phyloP scores from a whole-genome alignment of 2,797 vertebrate species.

The Nasua narica region DNA sequence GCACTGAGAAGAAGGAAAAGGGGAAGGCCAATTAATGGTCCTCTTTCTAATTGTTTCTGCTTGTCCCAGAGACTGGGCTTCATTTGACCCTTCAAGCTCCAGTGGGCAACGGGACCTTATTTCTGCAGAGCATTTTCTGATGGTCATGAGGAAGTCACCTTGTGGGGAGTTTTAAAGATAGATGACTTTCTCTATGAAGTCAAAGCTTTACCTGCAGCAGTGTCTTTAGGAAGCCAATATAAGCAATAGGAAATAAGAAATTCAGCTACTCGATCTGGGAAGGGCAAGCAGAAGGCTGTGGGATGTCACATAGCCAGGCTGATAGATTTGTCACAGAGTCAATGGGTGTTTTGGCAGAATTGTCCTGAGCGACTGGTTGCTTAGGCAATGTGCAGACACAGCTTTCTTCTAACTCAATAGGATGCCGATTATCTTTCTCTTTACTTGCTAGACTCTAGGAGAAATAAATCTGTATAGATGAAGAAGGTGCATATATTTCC shows the following conservation, averaged over 20 bases:
- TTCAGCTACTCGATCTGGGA: neutral
- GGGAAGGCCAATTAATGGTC: constrained; percentile 65
- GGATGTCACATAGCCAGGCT: neutral
- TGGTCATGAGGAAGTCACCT: constrained; percentile 19
- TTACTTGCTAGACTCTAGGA: constrained; percentile 23
- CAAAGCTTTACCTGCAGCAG: constrained; percentile 27
- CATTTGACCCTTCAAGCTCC: constrained; percentile 32
- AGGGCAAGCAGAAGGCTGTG: neutral
- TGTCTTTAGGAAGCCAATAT: neutral
- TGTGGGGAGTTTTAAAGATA: constrained; percentile 34
- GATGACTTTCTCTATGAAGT: constrained; percentile 38
- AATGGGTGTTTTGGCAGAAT: neutral
- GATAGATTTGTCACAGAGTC: constrained; percentile 33
- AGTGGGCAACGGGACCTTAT: constrained; percentile 15
- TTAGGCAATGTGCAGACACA: neutral
- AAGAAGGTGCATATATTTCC: constrained; percentile 10
- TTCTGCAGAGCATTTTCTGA: constrained; percentile 43
- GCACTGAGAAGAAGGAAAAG: constrained; percentile 52
- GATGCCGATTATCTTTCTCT: constrained; percentile 52
- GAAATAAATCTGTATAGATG: constrained; percentile 16
- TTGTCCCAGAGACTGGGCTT: constrained; percentile 33
- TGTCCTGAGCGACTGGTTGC: constrained; percentile 29
- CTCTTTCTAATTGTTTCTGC: constrained; percentile 67
- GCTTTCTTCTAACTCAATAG: constrained; percentile 42
- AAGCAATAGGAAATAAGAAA: neutral